Conservation (phyloP, 1,140 invertebrate species). For the Acromyrmex echinatior region DNA sequence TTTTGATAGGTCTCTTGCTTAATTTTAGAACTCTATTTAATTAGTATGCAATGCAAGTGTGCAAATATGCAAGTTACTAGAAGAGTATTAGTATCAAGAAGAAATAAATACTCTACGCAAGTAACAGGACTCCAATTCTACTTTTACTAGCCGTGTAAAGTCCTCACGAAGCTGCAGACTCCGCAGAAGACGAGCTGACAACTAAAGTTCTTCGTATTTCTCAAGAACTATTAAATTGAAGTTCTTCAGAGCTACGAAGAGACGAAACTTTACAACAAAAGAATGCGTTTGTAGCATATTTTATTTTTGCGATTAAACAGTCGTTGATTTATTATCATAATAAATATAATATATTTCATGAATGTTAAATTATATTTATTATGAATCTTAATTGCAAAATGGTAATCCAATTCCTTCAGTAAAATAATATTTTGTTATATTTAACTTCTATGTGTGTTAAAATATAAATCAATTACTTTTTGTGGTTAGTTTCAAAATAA, state of each 20-base stretch:
- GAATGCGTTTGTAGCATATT: background rate
- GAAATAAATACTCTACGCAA: constrained; percentile 6
- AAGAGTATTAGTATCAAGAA: constrained; percentile 16
- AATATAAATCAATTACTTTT: too few species aligned
- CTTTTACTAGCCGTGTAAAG: constrained; percentile 19
- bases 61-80: background rate
- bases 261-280: constrained; percentile 2
- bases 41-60: background rate
- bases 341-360: background rate
- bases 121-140: background rate
- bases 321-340: background rate
- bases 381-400: background rate
- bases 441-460: too few species aligned
- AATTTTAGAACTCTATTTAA: constrained; percentile 10
- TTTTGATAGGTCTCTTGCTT: background rate
- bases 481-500: too few species aligned
- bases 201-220: constrained; percentile 29
- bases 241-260: constrained; percentile 21
- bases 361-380: too few species aligned
- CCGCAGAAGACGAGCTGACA: background rate
- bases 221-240: constrained; percentile 34
- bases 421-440: too few species aligned
- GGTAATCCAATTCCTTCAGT: too few species aligned
- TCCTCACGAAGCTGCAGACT: background rate
- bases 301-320: constrained; percentile 26